phyloP scores from a whole-genome alignment of 2,797 vertebrate genomes.

The Zonotrichia albicollis region DNA sequence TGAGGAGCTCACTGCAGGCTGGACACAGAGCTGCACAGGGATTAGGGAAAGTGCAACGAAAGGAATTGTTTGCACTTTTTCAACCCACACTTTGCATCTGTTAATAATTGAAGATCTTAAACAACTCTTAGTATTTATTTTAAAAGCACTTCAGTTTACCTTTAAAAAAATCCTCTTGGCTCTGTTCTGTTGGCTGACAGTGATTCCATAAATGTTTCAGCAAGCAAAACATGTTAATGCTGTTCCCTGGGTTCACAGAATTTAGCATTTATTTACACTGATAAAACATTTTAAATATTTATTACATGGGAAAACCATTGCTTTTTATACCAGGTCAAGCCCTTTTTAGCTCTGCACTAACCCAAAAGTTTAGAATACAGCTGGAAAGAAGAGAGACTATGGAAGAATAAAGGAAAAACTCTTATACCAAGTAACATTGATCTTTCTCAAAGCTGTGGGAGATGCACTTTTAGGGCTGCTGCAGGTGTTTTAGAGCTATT shows the following conservation, averaged over 20 bases:
- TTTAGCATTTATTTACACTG: conserved; percentile 50
- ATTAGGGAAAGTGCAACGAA: conserved; percentile 2
- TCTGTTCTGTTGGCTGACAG: conserved; percentile 8
- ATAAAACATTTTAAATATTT: conserved; percentile 45
- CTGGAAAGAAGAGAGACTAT: background rate
- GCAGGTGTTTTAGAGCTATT: background rate
- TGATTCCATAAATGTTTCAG: conserved; percentile 62
- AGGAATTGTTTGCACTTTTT: conserved; percentile 10
- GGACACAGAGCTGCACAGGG: background rate
- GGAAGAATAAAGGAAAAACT: background rate
- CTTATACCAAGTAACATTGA: background rate
- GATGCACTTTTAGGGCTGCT: background rate
- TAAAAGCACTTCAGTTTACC: conserved; percentile 44
- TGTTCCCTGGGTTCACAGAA: conserved; percentile 6
- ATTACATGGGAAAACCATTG: background rate
- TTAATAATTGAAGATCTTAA: conserved; percentile 62
- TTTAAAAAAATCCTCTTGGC: background rate
- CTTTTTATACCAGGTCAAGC: conserved; percentile 5
- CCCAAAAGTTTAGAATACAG: background rate
- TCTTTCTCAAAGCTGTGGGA: background rate
- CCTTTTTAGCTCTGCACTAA: background rate
- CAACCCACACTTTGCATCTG: background rate
- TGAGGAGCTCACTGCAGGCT: background rate
- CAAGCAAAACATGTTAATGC: conserved; percentile 11
- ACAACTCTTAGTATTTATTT: conserved; percentile 38